Conservation (phyloP, 2,888 invertebrate genomes). For the Corbicula japonica region DNA sequence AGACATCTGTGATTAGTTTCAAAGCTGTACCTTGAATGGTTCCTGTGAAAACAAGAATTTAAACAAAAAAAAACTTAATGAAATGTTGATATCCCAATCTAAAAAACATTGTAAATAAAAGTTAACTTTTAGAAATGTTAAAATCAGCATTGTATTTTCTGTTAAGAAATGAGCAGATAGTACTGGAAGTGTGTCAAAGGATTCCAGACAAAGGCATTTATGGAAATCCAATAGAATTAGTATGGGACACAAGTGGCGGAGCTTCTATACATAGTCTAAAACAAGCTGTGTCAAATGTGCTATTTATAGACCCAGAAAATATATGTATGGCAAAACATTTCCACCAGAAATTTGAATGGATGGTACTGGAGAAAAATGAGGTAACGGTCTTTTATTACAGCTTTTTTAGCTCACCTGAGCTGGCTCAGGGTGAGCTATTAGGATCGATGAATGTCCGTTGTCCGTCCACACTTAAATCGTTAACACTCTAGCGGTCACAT, state of each 20-base stretch:
- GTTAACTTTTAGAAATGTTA: neutral
- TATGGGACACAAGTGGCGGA: slow-evolving; percentile 82
- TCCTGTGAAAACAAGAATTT: too few species aligned
- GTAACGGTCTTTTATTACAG: too few species aligned
- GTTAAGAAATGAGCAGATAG: slow-evolving; percentile 78
- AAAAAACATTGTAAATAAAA: too few species aligned
- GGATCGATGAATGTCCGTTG: too few species aligned
- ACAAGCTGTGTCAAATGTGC: slow-evolving; percentile 69
- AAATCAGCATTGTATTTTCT: neutral
- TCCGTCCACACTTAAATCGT: too few species aligned
- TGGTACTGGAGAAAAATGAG: slow-evolving; percentile 74
- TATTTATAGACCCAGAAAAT: slow-evolving; percentile 73
- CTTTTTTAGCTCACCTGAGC: too few species aligned
- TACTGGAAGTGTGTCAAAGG: slow-evolving; percentile 76
- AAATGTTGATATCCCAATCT: too few species aligned
- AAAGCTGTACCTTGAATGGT: too few species aligned
- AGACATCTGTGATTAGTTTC: too few species aligned
- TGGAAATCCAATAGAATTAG: slow-evolving; percentile 72
- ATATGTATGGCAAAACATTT: slow-evolving; percentile 82
- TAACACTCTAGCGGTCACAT: too few species aligned
- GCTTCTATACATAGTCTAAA: slow-evolving; percentile 72
- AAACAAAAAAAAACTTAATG: too few species aligned
- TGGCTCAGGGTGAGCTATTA: too few species aligned
- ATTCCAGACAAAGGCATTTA: slow-evolving; percentile 76
- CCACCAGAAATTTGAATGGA: slow-evolving; percentile 80